Base-by-base conservation (phyloP, 2,113 vertebrate genomes). In the Pimephales promelas region DNA sequence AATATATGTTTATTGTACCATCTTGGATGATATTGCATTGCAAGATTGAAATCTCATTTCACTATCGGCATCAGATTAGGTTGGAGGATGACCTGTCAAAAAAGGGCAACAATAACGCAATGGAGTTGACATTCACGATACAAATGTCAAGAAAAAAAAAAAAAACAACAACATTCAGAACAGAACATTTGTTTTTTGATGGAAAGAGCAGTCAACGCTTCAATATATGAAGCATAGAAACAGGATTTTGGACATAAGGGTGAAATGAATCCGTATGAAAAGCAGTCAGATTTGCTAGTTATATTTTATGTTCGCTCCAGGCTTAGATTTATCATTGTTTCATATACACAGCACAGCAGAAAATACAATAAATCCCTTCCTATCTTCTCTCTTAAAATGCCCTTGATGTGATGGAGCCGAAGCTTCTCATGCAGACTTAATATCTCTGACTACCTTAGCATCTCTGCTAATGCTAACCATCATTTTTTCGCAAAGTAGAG, bases 41-140 rank as follows among this genome's bases (percentile, higher is more conserved):
- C n/a, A 81, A 52, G 62, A 70, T 81, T 22, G 79, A 81, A 81
- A 81, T 54, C 62, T 70, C 28, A 81, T 54, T 47, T 70, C 28
- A 54, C 62, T 68, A 52, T 70, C 28, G 5, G 43, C 10, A 70
- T 81, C 20, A 24, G 47, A 66, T 49, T 52, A 47, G 59, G 6
- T 36, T 36, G 18, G 47, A 81, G 20, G 10, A 31, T 56, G 47
- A 24, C 79, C 64, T 66, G 59, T 79, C 77, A 66, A 31, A 79
- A 79, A 24, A 68, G 22, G 18, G 28, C 10, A 56, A 40, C 43
- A 68, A 70, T 56, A 81, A 56, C 34, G 14, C 28, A 56, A 68
- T 70, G 47, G 7, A 34, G 64, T 36, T 81, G 79, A 81, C 61
- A 52, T 80, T 85, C 49, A 85, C 54, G 72, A 66, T 56, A 64